Conservation (phyloP, 2,113 vertebrate genomes). For the Jaculus jaculus region DNA sequence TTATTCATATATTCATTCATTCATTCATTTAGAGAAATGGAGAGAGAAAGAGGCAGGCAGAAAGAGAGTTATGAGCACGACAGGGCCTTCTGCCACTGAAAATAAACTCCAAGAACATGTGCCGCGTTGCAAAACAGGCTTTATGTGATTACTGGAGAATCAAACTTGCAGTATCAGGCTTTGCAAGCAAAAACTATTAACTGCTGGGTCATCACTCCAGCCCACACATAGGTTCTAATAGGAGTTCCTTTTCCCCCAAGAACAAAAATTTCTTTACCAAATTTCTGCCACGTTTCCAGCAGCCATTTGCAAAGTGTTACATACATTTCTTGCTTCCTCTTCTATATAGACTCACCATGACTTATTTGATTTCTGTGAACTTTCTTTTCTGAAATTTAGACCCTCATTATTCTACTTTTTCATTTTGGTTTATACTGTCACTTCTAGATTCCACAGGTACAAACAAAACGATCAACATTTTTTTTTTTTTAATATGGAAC, state of each 20-base stretch:
- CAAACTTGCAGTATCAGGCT: too few relatives aligned
- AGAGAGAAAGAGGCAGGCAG: too few relatives aligned
- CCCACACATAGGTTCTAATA: not conserved
- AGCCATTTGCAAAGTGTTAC: rapidly evolving
- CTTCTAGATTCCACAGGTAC: not conserved
- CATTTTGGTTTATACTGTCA: not conserved
- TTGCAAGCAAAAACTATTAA: too few relatives aligned
- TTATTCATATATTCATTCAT: too few relatives aligned
- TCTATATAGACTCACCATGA: not conserved
- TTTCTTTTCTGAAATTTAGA: not conserved
- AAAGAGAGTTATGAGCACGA: too few relatives aligned
- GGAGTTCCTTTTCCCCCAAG: not conserved
- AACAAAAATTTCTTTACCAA: not conserved
- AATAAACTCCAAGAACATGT: too few relatives aligned
- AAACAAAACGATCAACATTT: not conserved
- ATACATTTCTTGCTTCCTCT: not conserved
- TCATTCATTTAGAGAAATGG: too few relatives aligned
- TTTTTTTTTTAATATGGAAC: too few relatives aligned
- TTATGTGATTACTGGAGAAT: too few relatives aligned
- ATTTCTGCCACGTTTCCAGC: not conserved
- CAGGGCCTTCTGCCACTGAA: too few relatives aligned
- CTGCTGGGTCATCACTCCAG: too few relatives aligned
- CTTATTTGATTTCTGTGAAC: not conserved
- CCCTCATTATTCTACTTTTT: not conserved
- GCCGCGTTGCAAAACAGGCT: too few relatives aligned